phyloP scores from a whole-genome alignment of 2,888 invertebrate genomes.

The Andrena haemorrhoa region DNA sequence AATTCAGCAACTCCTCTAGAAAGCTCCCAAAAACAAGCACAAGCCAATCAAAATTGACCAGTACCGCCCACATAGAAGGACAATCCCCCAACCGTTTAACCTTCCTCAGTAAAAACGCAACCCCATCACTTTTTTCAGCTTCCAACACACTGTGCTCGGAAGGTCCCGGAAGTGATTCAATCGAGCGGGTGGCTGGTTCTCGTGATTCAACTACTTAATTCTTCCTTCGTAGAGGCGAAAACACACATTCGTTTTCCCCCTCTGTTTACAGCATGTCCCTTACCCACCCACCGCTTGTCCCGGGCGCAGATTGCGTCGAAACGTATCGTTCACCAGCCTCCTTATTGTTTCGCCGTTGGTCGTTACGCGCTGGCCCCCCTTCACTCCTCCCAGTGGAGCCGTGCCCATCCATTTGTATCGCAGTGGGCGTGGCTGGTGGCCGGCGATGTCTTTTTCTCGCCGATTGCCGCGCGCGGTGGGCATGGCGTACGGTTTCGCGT shows the following conservation, averaged over 20 bases:
- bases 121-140: too few relatives aligned
- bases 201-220: conserved; percentile 24
- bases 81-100: too few relatives aligned
- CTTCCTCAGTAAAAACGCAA: too few relatives aligned
- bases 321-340: conserved; percentile 16
- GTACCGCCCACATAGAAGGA: too few relatives aligned
- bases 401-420: not conserved
- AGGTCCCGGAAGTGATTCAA: conserved; percentile 9
- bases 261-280: not conserved
- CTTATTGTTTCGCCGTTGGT: conserved; percentile 27
- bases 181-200: conserved; percentile 20
- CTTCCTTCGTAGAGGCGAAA: conserved; percentile 38
- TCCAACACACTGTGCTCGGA: too few relatives aligned
- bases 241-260: conserved; percentile 37
- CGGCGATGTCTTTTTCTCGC: not conserved
- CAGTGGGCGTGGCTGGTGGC: not conserved
- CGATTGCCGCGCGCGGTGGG: conserved; percentile 4
- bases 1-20: too few relatives aligned
- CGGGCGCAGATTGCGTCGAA: conserved; percentile 1
- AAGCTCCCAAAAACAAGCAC: too few relatives aligned
- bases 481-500: not conserved
- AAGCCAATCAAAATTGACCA: too few relatives aligned
- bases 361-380: not conserved
- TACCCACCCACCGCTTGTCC: not conserved
- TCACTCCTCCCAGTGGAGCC: not conserved